Conservation (phyloP, 2,888 invertebrate species). For the Drosophila borborema region DNA sequence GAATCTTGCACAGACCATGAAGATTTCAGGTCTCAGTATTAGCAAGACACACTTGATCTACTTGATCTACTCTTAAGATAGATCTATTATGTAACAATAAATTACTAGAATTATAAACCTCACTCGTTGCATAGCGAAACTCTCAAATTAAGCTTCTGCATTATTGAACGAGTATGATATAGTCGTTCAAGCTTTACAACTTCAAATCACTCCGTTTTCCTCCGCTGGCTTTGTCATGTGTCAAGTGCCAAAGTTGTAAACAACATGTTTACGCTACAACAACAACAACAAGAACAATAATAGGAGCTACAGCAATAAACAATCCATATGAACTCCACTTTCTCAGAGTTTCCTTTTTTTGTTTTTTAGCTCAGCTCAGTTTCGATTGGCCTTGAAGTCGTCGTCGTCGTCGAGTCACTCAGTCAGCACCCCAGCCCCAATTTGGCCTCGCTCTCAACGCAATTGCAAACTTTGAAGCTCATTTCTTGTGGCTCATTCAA, state of each 20-base stretch:
- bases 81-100: background rate
- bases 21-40: background rate
- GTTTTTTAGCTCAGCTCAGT: conserved; percentile 15
- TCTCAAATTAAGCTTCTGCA: background rate
- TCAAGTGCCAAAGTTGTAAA: conserved; percentile 67
- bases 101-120: too few species aligned
- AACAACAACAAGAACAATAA: conserved; percentile 18
- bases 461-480: conserved; percentile 1
- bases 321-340: conserved; percentile 17
- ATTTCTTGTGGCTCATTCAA: conserved; percentile 16
- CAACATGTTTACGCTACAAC: conserved; percentile 55
- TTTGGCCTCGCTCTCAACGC: background rate
- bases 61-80: background rate
- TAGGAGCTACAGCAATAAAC: conserved; percentile 14
- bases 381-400: conserved; percentile 42
- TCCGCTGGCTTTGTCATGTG: conserved; percentile 65
- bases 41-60: background rate
- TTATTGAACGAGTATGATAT: background rate
- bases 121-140: too few species aligned
- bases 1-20: too few species aligned
- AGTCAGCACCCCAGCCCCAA: background rate
- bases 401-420: background rate
- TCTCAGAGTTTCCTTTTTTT: background rate
- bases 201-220: background rate
- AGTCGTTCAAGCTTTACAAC: background rate